Evolutionary conservation across 2,888 invertebrate genomes (phyloP).

Genomic region (Epinotia bilunana): DNA sequence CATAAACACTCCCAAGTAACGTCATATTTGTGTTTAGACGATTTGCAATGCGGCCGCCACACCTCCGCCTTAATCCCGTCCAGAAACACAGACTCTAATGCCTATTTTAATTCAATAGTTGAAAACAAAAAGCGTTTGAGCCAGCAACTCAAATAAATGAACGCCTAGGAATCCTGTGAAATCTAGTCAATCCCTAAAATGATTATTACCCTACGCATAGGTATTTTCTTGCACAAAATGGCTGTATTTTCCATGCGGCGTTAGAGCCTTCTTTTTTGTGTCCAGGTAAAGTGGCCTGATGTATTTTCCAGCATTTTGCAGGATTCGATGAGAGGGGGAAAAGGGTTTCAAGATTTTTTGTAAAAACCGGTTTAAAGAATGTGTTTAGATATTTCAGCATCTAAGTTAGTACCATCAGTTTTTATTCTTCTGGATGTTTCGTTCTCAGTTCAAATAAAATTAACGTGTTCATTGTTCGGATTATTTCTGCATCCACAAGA

Average conservation of each 20-base stretch:
- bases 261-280: conserved; percentile 21
- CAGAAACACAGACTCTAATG: too few relatives aligned
- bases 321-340: conserved; percentile 57
- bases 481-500: not conserved
- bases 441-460: not conserved
- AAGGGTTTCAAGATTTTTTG: conserved; percentile 51
- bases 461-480: not conserved
- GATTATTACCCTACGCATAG: not conserved
- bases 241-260: conserved; percentile 27
- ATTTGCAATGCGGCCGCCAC: too few relatives aligned
- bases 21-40: too few relatives aligned
- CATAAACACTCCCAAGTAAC: too few relatives aligned
- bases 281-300: conserved; percentile 50
- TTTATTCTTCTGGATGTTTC: not conserved
- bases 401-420: not conserved
- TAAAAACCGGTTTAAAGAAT: conserved; percentile 51
- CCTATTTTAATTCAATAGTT: too few relatives aligned
- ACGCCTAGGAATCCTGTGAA: not conserved
- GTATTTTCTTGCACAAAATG: conserved; percentile 1
- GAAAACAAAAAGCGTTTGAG: not conserved
- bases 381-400: not conserved
- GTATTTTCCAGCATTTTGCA: conserved; percentile 54
- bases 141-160: not conserved
- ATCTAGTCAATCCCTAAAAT: not conserved
- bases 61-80: too few relatives aligned